Evolutionary conservation across 2,797 vertebrate species (phyloP).

Genomic region (Ctenopoma kingsleyae): DNA sequence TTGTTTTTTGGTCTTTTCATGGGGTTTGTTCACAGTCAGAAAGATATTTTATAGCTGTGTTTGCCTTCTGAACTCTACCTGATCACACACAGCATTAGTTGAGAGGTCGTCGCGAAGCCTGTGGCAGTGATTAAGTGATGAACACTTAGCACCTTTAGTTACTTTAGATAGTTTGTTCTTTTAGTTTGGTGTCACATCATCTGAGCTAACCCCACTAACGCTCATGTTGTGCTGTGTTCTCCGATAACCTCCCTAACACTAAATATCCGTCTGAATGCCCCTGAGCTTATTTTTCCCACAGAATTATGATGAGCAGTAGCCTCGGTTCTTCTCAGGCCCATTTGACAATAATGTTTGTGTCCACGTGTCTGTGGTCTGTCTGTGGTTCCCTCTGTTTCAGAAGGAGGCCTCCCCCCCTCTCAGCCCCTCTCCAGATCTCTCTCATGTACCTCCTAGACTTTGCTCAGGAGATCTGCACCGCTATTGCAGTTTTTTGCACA

Average conservation of each 20-base stretch:
- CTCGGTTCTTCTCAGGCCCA: constrained; percentile 19
- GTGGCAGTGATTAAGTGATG: background rate
- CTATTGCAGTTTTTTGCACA: constrained; percentile 51
- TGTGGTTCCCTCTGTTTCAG: constrained; percentile 91
- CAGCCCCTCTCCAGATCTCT: constrained; percentile 88
- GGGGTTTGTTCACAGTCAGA: background rate
- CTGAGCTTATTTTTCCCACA: constrained; percentile 10
- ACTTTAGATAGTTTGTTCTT: too few relatives aligned
- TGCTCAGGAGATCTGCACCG: constrained; percentile 57
- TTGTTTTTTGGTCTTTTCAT: constrained; percentile 2
- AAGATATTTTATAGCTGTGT: background rate
- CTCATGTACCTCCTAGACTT: constrained; percentile 83
- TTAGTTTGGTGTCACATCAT: background rate
- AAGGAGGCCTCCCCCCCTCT: constrained; percentile 85
- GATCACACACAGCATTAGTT: too few relatives aligned
- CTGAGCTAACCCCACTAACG: constrained; percentile 54
- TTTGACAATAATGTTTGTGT: constrained; percentile 64
- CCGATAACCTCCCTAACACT: constrained; percentile 34
- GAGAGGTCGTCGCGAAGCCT: background rate
- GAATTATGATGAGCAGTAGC: background rate
- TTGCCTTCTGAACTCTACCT: background rate
- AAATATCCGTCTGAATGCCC: constrained; percentile 22
- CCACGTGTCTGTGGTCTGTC: constrained; percentile 77
- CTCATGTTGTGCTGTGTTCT: constrained; percentile 36
- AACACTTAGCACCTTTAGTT: constrained; percentile 28